Evolutionary conservation across 2,888 invertebrate genomes (phyloP), one percentile per base, ranked within the genome.

Genomic region (Drosophila mettleri): DNA sequence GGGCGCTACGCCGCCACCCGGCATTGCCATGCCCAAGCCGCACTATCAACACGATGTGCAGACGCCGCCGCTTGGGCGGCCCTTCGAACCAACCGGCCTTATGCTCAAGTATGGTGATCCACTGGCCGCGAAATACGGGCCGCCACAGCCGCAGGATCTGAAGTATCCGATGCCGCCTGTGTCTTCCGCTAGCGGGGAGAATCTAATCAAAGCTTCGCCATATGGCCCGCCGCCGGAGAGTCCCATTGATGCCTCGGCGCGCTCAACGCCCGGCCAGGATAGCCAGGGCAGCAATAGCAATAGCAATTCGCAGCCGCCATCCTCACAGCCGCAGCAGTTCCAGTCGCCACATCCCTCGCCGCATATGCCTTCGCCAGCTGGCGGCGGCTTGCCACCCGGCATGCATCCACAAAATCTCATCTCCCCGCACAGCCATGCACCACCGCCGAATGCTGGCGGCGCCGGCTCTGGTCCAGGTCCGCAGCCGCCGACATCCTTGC

Each of bases 251-350:
- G 92, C 92, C 5, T 92, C 93, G 2, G 91, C 93, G 0, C 84
- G 92, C 18, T 91, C 92, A 12, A 93, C 93, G 16, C 92, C 93
- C 10, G 92, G 92, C 52, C 92, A 92, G 67, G 92, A 92, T 66
- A 92, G 92, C 68, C 92, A 92, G 69, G 91, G 92, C 52, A 93
- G 93, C 77, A 92, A 92, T 57, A 93, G 93, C 77, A 92, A 92
- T 62, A 92, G 92, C 72, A 92, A 91, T 63, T 92, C 91, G 38
- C 90, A 91, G 77, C 90, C 89, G 24, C 86, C 90, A 33, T 90
- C 91, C 33, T 75, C 80, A 18, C 83, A 90, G 52, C 82, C 89
- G 41, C 91, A 90, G 57, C 91, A 91, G 71, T 91, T 92, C 70
- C 91, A 92, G 74, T 92, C 92, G 52, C 92, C 92, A 29, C 92